phyloP scores from a whole-genome alignment of 1,140 invertebrate genomes.

The Probaryconus sp. region DNA sequence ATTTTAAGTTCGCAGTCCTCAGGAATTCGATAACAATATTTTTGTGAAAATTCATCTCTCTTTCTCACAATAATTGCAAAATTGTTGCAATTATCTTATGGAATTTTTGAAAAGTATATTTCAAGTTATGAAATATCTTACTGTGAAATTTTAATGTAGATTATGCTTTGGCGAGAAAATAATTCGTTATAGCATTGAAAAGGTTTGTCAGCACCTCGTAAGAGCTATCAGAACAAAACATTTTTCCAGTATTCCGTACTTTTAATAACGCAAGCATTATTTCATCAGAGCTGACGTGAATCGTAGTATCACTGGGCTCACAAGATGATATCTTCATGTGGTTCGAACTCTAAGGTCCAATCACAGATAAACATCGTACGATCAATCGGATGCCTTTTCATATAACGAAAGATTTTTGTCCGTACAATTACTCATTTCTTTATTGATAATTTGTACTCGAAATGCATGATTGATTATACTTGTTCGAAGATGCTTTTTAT shows the following conservation, averaged over 20 bases:
- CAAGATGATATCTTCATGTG: slow-evolving; percentile 31
- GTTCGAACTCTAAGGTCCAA: slow-evolving; percentile 60
- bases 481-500: neutral
- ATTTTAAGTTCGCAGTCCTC: slow-evolving; percentile 29
- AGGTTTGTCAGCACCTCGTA: too few relatives aligned
- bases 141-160: too few relatives aligned
- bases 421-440: slow-evolving; percentile 35
- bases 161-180: too few relatives aligned
- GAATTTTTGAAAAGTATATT: too few relatives aligned
- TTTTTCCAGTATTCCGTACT: neutral
- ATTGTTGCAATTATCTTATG: too few relatives aligned
- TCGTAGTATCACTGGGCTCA: slow-evolving; percentile 36
- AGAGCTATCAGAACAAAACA: neutral
- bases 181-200: too few relatives aligned
- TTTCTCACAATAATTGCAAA: too few relatives aligned
- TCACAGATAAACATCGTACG: slow-evolving; percentile 50
- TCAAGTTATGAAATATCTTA: too few relatives aligned
- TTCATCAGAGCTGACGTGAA: slow-evolving; percentile 43
- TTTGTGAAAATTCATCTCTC: too few relatives aligned
- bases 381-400: slow-evolving; percentile 49
- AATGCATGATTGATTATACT: slow-evolving; percentile 11
- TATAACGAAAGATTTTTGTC: slow-evolving; percentile 36
- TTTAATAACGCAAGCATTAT: slow-evolving; percentile 9
- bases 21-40: too few relatives aligned
- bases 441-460: slow-evolving; percentile 30